phyloP scores from a whole-genome alignment of 2,888 invertebrate species.

The Liopterus haemorrhoidalis region DNA sequence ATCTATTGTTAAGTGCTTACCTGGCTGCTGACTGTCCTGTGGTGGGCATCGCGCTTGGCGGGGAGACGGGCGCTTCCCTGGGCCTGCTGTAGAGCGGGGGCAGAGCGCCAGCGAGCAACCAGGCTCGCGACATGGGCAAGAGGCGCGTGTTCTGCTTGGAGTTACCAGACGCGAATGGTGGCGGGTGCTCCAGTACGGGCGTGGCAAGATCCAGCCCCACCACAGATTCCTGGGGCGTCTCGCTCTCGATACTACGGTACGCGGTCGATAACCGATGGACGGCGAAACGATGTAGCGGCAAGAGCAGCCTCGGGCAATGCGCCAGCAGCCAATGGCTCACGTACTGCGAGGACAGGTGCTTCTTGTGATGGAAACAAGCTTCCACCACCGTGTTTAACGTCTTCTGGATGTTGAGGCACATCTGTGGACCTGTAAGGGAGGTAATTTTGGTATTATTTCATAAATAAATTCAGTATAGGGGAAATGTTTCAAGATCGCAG shows the following conservation, averaged over 20 bases:
- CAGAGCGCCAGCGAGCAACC: slow-evolving; percentile 44
- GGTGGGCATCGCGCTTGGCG: slow-evolving; percentile 25
- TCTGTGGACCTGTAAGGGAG: too few relatives aligned
- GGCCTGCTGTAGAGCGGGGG: slow-evolving; percentile 43
- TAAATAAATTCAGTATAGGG: too few relatives aligned
- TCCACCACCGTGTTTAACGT: slow-evolving; percentile 67
- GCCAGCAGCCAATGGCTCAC: slow-evolving; percentile 77
- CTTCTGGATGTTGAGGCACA: slow-evolving; percentile 56
- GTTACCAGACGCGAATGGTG: slow-evolving; percentile 43
- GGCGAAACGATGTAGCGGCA: slow-evolving; percentile 63
- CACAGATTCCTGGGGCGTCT: not conserved
- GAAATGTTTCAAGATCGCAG: too few relatives aligned
- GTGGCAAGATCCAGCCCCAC: slow-evolving; percentile 65
- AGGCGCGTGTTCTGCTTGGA: slow-evolving; percentile 43
- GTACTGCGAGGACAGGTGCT: slow-evolving; percentile 65
- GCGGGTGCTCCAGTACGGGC: slow-evolving; percentile 61
- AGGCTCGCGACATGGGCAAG: slow-evolving; percentile 45
- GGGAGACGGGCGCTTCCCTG: slow-evolving; percentile 29
- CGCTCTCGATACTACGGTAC: slow-evolving; percentile 46
- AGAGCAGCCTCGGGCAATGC: slow-evolving; percentile 69
- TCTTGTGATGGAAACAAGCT: slow-evolving; percentile 77
- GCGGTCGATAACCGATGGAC: slow-evolving; percentile 56
- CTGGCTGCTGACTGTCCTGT: slow-evolving; percentile 24
- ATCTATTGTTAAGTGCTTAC: not conserved
- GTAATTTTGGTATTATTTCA: too few relatives aligned